Evolutionary conservation across 2,113 vertebrate species (phyloP).

Genomic region (Tragelaphus imberbis): DNA sequence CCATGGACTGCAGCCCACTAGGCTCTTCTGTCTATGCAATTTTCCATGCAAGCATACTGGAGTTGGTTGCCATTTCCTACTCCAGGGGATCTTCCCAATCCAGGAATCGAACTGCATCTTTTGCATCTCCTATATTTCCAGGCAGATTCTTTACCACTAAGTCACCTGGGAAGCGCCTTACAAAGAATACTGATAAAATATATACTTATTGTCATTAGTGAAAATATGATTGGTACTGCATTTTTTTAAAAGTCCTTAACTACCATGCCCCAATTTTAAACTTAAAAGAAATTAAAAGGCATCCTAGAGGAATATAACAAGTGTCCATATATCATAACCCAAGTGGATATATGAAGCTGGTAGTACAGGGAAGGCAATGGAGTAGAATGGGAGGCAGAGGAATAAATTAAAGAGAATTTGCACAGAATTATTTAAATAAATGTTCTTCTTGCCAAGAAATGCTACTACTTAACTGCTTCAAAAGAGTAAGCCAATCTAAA

Average conservation of each 20-base stretch:
- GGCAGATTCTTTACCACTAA: neutral
- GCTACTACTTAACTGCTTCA: conserved; percentile 40
- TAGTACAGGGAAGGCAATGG: neutral
- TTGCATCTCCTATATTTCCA: neutral
- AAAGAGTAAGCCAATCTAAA: conserved; percentile 23
- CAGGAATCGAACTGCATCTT: neutral
- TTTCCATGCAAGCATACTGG: neutral
- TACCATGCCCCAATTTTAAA: neutral
- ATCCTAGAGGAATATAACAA: neutral
- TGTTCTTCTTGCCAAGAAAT: conserved; percentile 17
- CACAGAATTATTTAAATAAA: conserved; percentile 50
- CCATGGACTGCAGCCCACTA: neutral
- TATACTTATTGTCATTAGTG: neutral
- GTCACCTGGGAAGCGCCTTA: neutral
- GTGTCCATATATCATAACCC: neutral
- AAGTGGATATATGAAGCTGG: neutral
- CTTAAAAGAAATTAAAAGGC: neutral
- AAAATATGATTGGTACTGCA: neutral
- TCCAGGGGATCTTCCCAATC: neutral
- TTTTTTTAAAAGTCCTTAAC: neutral
- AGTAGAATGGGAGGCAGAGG: neutral
- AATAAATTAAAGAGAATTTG: neutral
- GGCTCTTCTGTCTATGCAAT: neutral
- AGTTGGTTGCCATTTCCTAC: neutral
- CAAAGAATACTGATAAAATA: neutral